phyloP scores from a whole-genome alignment of 1,140 invertebrate genomes.

The Drosophila prosaltans region DNA sequence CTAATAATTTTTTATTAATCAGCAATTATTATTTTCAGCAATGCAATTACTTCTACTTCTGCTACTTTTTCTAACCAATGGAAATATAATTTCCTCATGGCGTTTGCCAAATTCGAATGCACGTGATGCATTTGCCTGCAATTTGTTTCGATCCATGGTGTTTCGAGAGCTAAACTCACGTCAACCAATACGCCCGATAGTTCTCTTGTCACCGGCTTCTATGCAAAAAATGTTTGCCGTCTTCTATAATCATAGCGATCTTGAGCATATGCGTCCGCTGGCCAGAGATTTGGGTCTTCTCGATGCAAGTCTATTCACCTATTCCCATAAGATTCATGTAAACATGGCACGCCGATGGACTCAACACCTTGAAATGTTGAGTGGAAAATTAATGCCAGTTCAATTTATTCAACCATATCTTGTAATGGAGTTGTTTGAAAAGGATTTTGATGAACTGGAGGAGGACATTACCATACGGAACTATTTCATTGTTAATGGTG shows the following conservation, averaged over 20 bases:
- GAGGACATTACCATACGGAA: not conserved
- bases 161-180: not conserved
- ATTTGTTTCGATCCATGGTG: not conserved
- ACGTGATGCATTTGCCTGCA: conserved; percentile 2
- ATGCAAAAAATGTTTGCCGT: conserved; percentile 11
- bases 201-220: conserved; percentile 14
- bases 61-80: not conserved
- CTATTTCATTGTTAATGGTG: conserved; percentile 11
- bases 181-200: not conserved
- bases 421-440: conserved; percentile 1
- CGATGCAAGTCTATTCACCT: not conserved
- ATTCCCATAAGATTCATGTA: not conserved
- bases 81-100: not conserved
- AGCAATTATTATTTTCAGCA: not conserved
- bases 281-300: conserved; percentile 9
- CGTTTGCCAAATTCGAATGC: not conserved
- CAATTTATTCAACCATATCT: not conserved
- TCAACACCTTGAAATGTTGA: not conserved
- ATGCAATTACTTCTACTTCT: not conserved
- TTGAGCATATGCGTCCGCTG: not conserved
- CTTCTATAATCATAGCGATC: conserved; percentile 14
- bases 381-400: not conserved
- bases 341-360: not conserved
- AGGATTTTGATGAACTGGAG: conserved; percentile 10
- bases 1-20: too few species aligned